Base-by-base conservation (phyloP, 2,888 invertebrate genomes). In the Perdita meconis region DNA sequence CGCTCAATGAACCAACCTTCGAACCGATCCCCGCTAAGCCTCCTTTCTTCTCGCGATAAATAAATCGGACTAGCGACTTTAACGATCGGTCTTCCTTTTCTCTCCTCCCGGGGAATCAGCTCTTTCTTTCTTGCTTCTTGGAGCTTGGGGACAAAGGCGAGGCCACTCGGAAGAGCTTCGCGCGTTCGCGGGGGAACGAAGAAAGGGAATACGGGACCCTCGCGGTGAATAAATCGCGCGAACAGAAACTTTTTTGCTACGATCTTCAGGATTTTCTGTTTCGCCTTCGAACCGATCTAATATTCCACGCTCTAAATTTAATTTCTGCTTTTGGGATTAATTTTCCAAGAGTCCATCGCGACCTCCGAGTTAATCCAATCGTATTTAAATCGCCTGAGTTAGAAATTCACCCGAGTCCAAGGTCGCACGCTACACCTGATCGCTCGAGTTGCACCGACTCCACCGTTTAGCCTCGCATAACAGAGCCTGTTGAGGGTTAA, bases 1-100 rank as follows among this genome's bases (percentile, higher is more conserved):
- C 86, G 84, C 84, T 76, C 74, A 61, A 68, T 74, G 80, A 67
- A 65, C 70, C 80, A 72, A 70, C 75, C 77, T 70, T 74, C 72
- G 78, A 85, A 80, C 84, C 86, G 85, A 86, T 86, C 82, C 82
- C 78, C 78, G 64, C 78, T 84, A 84, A 86, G 81, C 65, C 73
- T 61, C 55, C 67, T 69, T 74, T 69, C 69, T 66, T 85, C 83
- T 83, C 79, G 81, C 84, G 85, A 88, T 89, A 89, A 89, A 89
- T 89, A 87, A 87, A 89, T 87, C 82, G 80, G 76, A 70, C 82
- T 56, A 63, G 79, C 80, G 84, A 68, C 77, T 85, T 82, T 86
- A 83, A 84, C 84, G 82, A 85, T 36, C 53, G 12, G 8, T 26
- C 44, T 6, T 30, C 30, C 36, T 19, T 38, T 3, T 16, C 44